Evolutionary conservation across 2,888 invertebrate genomes (phyloP), one percentile per base, ranked within the genome.

Genomic region (Koerneria pararmatus): DNA sequence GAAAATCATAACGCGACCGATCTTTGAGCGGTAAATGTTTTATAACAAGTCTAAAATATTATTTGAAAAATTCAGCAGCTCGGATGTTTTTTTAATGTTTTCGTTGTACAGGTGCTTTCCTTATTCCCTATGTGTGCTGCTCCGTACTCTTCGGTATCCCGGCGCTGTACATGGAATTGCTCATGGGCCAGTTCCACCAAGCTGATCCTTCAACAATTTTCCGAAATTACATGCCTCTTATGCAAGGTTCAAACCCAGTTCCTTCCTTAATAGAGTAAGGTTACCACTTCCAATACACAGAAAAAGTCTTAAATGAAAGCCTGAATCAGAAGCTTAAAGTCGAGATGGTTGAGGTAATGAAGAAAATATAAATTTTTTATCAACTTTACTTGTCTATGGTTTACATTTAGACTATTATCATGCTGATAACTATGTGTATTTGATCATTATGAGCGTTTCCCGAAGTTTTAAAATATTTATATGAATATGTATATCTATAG

Each of bases 51-150:
- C n/a, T n/a, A n/a, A n/a, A n/a, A n/a, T n/a, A n/a, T n/a, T n/a
- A n/a, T n/a, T n/a, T n/a, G n/a, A n/a, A n/a, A n/a, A n/a, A n/a
- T n/a, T n/a, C n/a, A n/a, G n/a, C n/a, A n/a, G n/a, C n/a, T n/a
- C n/a, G n/a, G n/a, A n/a, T n/a, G n/a, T n/a, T n/a, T n/a, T n/a
- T n/a, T n/a, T n/a, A n/a, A n/a, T n/a, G n/a, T n/a, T n/a, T n/a
- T n/a, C n/a, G n/a, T n/a, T n/a, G n/a, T n/a, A n/a, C n/a, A 64
- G 64, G 64, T 27, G 67, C 67, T 31, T 67, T 67, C 51, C 58
- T 67, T 35, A 48, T 67, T 8, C 63, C 67, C 29, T 67, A 67
- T 32, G 31, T 62, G 29, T n/a, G 37, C 49, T 49, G 48, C 22
- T 37, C 56, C 29, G 19, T 56, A 1, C n/a, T 63, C 51, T 62